Base-by-base conservation (phyloP, 1,140 invertebrate genomes). In the Palaemon carinicauda region DNA sequence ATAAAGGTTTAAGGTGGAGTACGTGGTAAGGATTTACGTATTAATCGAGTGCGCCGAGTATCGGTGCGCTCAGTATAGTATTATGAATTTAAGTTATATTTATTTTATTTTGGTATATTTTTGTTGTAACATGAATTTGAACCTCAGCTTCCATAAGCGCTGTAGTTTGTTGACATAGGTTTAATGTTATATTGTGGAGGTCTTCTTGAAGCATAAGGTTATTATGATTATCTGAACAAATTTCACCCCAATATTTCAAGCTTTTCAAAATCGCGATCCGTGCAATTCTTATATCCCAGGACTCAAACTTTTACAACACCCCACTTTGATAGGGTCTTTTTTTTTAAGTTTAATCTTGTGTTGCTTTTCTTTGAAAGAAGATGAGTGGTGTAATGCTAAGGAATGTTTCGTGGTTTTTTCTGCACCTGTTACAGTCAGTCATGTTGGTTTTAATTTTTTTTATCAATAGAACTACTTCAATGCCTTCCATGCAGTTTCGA, bases 1-100 rank as follows among this genome's bases (percentile, higher is more conserved):
- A 81, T 81, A 82, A 75, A 77, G 85, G 85, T 81, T 87, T 87
- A 81, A 87, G 85, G 80, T 77, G 85, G 80, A 87, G 69, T 81
- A 82, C 71, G 33, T 87, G 71, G 53, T 81, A 87, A 87, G 85
- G 85, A 60, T 87, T 87, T 87, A 75, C 77, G 85, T 87, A 82
- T 87, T 81, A 78, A 82, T 60, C 53, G 69, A 75, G 31, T 87
- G 60, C 65, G 52, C 69, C 65, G 52, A 77, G 17, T 75, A 60
- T 50, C 74, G 41, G 65, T 87, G 79, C 51, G 12, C 41, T 41
- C 41, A 41, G 1, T 78, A 81, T 56, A 75, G 81, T 87, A 82
- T 79, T 82, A 82, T 51, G 79, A 53, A 87, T 24, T 81, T 86
- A 75, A 87, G 85, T 82, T 87, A 87, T 87, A 82, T 82, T 81